Evolutionary conservation across 2,797 vertebrate genomes (phyloP).

Genomic region (Peromyscus attwateri): DNA sequence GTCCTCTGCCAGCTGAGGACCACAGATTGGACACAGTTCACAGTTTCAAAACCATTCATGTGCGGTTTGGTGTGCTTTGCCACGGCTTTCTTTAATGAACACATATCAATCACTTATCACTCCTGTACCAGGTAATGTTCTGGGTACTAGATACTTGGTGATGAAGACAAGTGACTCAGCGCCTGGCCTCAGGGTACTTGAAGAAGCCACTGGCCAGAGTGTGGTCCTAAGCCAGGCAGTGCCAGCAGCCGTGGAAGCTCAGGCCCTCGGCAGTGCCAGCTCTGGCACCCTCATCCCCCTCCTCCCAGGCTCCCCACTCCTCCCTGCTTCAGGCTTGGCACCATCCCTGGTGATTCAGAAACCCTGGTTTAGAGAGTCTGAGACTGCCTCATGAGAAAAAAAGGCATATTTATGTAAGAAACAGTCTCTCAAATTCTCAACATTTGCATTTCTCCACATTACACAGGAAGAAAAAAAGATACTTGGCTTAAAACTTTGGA

Average conservation of each 20-base stretch:
- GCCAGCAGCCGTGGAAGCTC: background rate
- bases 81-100: background rate
- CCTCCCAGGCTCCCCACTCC: no score
- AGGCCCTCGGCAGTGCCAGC: background rate
- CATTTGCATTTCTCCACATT: background rate
- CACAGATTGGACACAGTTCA: background rate
- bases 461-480: background rate
- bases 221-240: background rate
- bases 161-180: accelerated
- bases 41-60: background rate
- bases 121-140: background rate
- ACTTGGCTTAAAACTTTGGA: background rate
- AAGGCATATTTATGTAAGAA: background rate
- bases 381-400: background rate
- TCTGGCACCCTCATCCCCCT: background rate
- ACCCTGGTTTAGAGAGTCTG: background rate
- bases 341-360: background rate
- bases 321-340: background rate
- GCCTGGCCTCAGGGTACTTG: background rate
- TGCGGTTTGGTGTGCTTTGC: background rate
- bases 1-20: background rate
- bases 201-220: accelerated
- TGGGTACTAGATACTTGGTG: accelerated
- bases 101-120: no score
- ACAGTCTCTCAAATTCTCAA: background rate